phyloP scores from a whole-genome alignment of 2,113 vertebrate species.

The Bothrops jararaca region DNA sequence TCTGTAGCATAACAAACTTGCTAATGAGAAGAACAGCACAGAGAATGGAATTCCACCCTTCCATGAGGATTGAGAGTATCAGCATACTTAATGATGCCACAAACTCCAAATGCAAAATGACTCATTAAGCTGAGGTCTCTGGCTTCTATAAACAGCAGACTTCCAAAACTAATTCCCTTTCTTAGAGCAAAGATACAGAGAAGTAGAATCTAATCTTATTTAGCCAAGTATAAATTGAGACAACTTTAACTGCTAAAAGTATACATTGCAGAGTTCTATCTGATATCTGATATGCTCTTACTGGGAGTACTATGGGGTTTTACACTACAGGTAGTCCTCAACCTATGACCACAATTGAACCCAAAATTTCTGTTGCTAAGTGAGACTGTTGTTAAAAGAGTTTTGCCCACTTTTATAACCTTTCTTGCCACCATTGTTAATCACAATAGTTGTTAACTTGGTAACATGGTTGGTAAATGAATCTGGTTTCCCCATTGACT shows the following conservation, averaged over 20 bases:
- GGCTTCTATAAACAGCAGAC: constrained; percentile 39
- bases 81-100: constrained; percentile 63
- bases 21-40: constrained; percentile 62
- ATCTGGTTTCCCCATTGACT: neutral
- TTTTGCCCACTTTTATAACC: neutral
- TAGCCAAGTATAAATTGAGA: neutral
- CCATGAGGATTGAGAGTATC: constrained; percentile 54
- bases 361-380: neutral
- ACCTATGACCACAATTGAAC: neutral
- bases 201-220: constrained; percentile 35
- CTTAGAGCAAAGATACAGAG: constrained; percentile 50
- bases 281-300: neutral
- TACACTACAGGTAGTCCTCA: neutral
- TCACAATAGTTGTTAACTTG: neutral
- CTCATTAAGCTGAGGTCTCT: constrained; percentile 57
- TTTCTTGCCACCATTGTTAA: neutral
- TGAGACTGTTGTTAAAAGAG: neutral
- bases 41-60: constrained; percentile 46
- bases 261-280: neutral
- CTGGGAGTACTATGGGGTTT: neutral
- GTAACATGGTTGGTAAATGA: too few relatives aligned
- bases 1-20: constrained; percentile 40
- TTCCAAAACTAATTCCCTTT: constrained; percentile 49
- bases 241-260: neutral
- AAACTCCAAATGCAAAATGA: constrained; percentile 48